Evolutionary conservation across 2,797 vertebrate species (phyloP), one percentile per base, ranked within the genome.

Genomic region (Sebastes aleutianus): DNA sequence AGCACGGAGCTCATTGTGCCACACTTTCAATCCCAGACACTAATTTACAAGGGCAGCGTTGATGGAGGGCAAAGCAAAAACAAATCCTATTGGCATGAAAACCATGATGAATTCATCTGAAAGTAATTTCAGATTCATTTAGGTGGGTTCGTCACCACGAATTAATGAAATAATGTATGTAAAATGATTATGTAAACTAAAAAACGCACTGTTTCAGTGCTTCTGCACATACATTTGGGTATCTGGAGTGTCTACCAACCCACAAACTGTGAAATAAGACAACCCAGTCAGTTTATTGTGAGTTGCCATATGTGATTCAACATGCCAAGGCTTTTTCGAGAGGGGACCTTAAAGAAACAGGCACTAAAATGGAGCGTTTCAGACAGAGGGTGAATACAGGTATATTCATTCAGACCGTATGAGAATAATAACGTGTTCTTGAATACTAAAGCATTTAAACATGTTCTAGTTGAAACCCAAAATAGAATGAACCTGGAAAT

Each of bases 41-140:
- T 58, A 59, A 71, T 82, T 82, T 85, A 56, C 59, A 84, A 84
- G 69, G 79, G 53, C 82, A 80, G 13, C 0, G 11, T 29, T 79
- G 59, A 61, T 34, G 36, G 66, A 85, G 34, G 69, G 47, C 43
- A 70, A 67, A 66, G 76, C 70, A 68, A 67, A 80, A 81, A 74
- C 14, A 0, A 47, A 69, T 29, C 34, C 9, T 67, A 70, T 70
- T 65, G 34, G 61, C 73, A 70, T 67, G 27, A 78, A 83, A 72
- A 74, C 77, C 36, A 39, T 43, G 57, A 74, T 64, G 13, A 78
- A 82, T 82, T 58, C 0, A 78, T 84, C 83, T 59, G 18, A 74
- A 88, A 76, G 71, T 64, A 24, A 77, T 83, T 73, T 74, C 76
- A 76, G 50, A 57, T 68, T 80, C 1, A 71, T 73, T 68, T 70